Percentiles rank a stretch among this genome's conserved stretches.
Evolutionary conservation across 2,888 invertebrate genomes (phyloP).

Genomic region (Heteromyza rotundicornis): DNA sequence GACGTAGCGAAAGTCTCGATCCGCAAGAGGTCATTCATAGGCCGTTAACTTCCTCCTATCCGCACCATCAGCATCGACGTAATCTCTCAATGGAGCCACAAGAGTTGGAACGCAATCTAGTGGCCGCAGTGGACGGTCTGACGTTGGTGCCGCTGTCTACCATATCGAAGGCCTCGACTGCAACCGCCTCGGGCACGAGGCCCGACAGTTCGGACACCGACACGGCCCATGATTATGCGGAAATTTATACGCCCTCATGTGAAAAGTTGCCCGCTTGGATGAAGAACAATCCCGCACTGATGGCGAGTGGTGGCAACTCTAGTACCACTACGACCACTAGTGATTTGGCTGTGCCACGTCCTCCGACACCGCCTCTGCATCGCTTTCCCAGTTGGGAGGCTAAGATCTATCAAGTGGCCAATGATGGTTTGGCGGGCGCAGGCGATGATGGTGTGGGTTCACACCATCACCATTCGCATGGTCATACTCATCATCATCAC

Average conservation of each 20-base stretch:
- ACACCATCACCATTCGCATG: slow-evolving; percentile 18
- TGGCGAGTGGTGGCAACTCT: slow-evolving; percentile 66
- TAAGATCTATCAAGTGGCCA: slow-evolving; percentile 89
- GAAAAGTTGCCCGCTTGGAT: slow-evolving; percentile 72
- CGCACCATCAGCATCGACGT: slow-evolving; percentile 60
- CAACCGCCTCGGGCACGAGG: slow-evolving; percentile 36
- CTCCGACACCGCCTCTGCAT: slow-evolving; percentile 90
- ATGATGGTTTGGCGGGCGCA: slow-evolving; percentile 66
- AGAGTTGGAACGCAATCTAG: slow-evolving; percentile 65
- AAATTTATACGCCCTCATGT: slow-evolving; percentile 91
- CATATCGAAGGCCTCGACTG: slow-evolving; percentile 40
- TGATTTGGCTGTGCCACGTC: slow-evolving; percentile 64
- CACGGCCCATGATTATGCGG: slow-evolving; percentile 85
- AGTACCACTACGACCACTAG: slow-evolving; percentile 63
- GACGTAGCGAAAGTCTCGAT: slow-evolving; percentile 62
- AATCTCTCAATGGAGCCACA: slow-evolving; percentile 63
- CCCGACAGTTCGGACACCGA: slow-evolving; percentile 69
- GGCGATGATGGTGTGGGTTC: slow-evolving; percentile 25
- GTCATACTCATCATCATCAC: slow-evolving; percentile 7
- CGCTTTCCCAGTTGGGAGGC: slow-evolving; percentile 94
- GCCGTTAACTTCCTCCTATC: slow-evolving; percentile 57
- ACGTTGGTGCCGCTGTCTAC: slow-evolving; percentile 64
- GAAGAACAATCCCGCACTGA: slow-evolving; percentile 62
- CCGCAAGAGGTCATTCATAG: slow-evolving; percentile 58
- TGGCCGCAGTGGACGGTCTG: slow-evolving; percentile 66